phyloP scores from a whole-genome alignment of 2,888 invertebrate genomes.

The Acleris cristana region DNA sequence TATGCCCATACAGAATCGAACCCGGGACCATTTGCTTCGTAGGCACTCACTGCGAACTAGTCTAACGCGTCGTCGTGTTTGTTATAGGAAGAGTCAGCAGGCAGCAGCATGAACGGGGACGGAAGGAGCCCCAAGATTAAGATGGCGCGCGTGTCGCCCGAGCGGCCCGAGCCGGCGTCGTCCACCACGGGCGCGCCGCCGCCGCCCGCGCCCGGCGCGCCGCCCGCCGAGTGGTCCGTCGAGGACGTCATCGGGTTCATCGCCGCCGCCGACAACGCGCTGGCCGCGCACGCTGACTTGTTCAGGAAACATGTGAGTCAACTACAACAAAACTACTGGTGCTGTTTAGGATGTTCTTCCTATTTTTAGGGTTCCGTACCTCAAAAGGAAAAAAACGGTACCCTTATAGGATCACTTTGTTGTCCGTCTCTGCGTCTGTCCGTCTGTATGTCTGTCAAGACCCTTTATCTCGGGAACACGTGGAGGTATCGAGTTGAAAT shows the following conservation, averaged over 20 bases:
- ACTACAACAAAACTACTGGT: neutral
- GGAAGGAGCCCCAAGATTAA: conserved; percentile 42
- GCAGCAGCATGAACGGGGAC: conserved; percentile 45
- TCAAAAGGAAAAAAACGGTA: too few relatives aligned
- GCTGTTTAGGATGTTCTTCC: too few relatives aligned
- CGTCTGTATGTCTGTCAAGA: too few relatives aligned
- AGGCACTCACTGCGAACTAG: too few relatives aligned
- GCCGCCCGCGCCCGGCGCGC: conserved; percentile 74
- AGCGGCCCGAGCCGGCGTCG: conserved; percentile 87
- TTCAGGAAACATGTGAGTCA: conserved; percentile 95
- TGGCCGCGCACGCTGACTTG: conserved; percentile 94
- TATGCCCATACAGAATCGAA: too few relatives aligned
- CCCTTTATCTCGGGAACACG: too few relatives aligned
- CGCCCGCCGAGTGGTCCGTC: conserved; percentile 94
- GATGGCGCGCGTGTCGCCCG: conserved; percentile 77
- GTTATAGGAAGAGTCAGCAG: conserved; percentile 52
- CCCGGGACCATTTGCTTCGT: too few relatives aligned
- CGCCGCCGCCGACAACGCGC: conserved; percentile 91
- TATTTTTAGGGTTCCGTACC: too few relatives aligned
- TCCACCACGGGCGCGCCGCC: conserved; percentile 85
- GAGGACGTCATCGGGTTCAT: conserved; percentile 97
- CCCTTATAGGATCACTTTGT: too few relatives aligned
- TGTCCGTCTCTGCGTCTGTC: too few relatives aligned
- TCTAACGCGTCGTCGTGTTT: neutral
- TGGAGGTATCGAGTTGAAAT: too few relatives aligned